Evolutionary conservation across 2,113 vertebrate species (phyloP).

Genomic region (Chionomys nivalis): DNA sequence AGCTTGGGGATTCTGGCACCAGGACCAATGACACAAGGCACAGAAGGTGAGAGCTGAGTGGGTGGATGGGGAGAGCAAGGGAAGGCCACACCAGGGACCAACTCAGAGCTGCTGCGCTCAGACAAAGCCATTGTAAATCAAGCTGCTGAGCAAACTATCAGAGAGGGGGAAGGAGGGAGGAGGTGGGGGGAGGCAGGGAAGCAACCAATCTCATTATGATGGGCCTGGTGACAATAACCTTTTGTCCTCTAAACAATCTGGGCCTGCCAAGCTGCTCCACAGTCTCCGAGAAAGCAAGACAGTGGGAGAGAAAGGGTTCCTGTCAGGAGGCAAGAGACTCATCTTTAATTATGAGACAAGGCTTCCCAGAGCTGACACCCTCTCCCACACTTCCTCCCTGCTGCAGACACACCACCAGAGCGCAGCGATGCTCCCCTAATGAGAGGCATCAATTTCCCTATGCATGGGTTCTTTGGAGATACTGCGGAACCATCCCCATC

Average conservation of each 20-base stretch:
- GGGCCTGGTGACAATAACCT: conserved; percentile 83
- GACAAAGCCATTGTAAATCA: conserved; percentile 77
- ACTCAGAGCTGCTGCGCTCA: conserved; percentile 31
- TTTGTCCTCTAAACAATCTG: conserved; percentile 80
- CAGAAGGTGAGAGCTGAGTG: conserved; percentile 47
- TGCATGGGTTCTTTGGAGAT: neutral
- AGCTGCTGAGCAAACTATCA: conserved; percentile 75
- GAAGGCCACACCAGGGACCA: conserved; percentile 41
- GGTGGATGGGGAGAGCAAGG: neutral
- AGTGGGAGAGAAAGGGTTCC: conserved; percentile 66
- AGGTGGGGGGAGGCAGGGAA: conserved; percentile 26
- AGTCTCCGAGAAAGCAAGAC: conserved; percentile 73
- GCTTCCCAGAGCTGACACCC: conserved; percentile 51
- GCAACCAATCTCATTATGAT: conserved; percentile 75
- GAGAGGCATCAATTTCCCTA: conserved; percentile 27
- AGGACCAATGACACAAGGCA: conserved; percentile 27
- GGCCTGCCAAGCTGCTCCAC: conserved; percentile 81
- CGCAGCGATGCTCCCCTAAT: neutral
- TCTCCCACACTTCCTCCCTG: conserved; percentile 54
- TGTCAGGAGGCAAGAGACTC: conserved; percentile 60
- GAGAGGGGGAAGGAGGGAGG: neutral
- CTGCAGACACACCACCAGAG: neutral
- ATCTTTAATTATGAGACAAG: conserved; percentile 64
- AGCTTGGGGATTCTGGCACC: conserved; percentile 37
- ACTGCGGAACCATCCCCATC: neutral